Percentiles rank a stretch among this genome's conserved stretches.
These are phyloP conservation scores for Drosophila hydei DNA, from an alignment of 1,140 invertebrate species.

Conservation along the genomic window DNA sequence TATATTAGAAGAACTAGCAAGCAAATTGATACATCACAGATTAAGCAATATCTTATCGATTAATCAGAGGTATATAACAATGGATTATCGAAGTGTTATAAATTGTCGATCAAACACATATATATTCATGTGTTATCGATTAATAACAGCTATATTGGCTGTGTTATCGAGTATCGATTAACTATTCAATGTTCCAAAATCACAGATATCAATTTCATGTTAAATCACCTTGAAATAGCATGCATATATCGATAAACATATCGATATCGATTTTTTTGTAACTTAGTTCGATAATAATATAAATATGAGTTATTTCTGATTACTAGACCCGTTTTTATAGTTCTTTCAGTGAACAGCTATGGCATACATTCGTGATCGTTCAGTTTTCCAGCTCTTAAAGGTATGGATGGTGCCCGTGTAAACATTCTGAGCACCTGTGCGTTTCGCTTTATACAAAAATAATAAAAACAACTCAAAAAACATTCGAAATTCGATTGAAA, in stretches of 20 bases:
- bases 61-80: too few species aligned
- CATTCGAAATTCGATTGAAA: conserved; percentile 24
- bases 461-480: neutral
- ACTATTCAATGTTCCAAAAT: too few species aligned
- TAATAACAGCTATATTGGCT: too few species aligned
- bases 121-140: too few species aligned
- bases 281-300: neutral
- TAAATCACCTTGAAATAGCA: neutral
- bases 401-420: conserved; percentile 33
- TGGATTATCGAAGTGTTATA: too few species aligned
- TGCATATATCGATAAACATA: neutral
- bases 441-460: conserved; percentile 26
- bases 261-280: neutral
- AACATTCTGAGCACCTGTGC: conserved; percentile 66
- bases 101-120: too few species aligned
- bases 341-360: too few species aligned
- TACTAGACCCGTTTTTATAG: too few species aligned
- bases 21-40: neutral
- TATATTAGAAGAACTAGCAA: neutral
- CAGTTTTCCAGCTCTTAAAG: conserved; percentile 18
- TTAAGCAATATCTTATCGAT: neutral
- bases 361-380: neutral
- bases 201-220: neutral
- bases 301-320: too few species aligned
- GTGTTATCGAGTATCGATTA: too few species aligned